Evolutionary conservation across 2,113 vertebrate species (phyloP).

Genomic region (Cebidichthys violaceus): DNA sequence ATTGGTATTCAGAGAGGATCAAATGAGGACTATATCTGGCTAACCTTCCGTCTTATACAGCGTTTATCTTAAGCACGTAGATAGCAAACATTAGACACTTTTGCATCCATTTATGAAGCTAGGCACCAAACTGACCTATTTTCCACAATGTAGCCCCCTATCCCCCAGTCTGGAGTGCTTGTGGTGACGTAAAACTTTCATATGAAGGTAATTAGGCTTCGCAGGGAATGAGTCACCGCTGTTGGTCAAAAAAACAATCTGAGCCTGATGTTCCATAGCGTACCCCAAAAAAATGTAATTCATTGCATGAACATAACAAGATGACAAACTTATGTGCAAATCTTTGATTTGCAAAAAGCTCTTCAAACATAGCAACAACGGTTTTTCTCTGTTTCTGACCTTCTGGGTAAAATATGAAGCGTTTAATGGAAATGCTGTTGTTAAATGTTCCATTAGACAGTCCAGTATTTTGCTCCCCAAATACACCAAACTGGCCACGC

Average conservation of each 20-base stretch:
- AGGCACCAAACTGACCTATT: constrained; percentile 55
- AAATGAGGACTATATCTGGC: constrained; percentile 29
- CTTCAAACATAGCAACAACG: constrained; percentile 7
- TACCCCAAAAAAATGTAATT: constrained; percentile 42
- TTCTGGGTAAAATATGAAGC: background rate
- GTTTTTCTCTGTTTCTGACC: background rate
- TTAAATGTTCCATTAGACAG: constrained; percentile 39
- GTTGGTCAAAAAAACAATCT: constrained; percentile 58
- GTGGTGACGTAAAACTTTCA: constrained; percentile 64
- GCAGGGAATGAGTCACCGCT: constrained; percentile 67
- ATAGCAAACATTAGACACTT: constrained; percentile 26
- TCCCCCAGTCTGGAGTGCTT: constrained; percentile 29
- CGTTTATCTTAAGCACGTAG: constrained; percentile 10
- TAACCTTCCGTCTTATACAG: background rate
- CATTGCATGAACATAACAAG: constrained; percentile 41
- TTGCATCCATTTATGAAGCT: constrained; percentile 23
- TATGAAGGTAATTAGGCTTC: constrained; percentile 69
- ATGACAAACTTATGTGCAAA: background rate
- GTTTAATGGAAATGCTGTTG: constrained; percentile 30
- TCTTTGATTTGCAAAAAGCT: constrained; percentile 17
- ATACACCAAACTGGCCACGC: constrained; percentile 5
- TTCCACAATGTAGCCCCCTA: constrained; percentile 51
- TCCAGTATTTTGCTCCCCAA: constrained; percentile 11
- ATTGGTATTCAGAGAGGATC: constrained; percentile 40
- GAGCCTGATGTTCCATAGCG: constrained; percentile 64